These are phyloP conservation scores for Circaetus cinerascens DNA, from an alignment of 2,113 vertebrate species.

Conservation along the genomic window DNA sequence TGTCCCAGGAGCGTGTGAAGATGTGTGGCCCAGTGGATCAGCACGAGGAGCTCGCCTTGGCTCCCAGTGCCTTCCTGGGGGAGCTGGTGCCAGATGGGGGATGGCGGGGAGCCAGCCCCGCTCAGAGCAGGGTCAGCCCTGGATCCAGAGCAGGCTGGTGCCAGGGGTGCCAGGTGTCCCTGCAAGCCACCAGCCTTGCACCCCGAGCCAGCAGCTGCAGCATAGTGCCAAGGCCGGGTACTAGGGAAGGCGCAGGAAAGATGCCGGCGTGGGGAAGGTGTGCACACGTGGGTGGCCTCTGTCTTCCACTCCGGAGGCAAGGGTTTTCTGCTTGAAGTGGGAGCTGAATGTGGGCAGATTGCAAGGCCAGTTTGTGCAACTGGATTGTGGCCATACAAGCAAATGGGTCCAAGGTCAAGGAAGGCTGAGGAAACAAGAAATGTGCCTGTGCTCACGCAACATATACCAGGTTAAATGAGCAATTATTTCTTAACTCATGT, in stretches of 20 bases:
- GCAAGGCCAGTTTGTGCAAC: background rate
- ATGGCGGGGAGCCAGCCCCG: rapidly evolving
- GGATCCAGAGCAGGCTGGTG: background rate
- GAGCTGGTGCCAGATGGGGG: background rate
- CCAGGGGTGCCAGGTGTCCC: rapidly evolving
- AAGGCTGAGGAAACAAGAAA: background rate
- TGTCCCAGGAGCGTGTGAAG: rapidly evolving
- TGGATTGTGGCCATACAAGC: background rate
- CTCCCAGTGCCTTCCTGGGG: background rate
- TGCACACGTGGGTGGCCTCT: background rate
- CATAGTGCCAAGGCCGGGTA: background rate
- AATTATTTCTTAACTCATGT: background rate
- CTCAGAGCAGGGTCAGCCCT: rapidly evolving
- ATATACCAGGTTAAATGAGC: background rate
- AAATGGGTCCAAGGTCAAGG: constrained; percentile 6
- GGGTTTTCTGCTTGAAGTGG: background rate
- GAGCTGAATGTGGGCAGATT: background rate
- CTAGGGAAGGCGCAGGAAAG: background rate
- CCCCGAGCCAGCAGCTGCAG: rapidly evolving
- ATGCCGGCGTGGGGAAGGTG: rapidly evolving
- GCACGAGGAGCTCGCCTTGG: rapidly evolving
- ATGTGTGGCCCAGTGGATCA: background rate
- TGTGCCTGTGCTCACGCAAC: background rate
- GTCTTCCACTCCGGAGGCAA: background rate
- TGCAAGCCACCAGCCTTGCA: background rate